phyloP scores from a whole-genome alignment of 1,140 invertebrate genomes.

The Mya arenaria region DNA sequence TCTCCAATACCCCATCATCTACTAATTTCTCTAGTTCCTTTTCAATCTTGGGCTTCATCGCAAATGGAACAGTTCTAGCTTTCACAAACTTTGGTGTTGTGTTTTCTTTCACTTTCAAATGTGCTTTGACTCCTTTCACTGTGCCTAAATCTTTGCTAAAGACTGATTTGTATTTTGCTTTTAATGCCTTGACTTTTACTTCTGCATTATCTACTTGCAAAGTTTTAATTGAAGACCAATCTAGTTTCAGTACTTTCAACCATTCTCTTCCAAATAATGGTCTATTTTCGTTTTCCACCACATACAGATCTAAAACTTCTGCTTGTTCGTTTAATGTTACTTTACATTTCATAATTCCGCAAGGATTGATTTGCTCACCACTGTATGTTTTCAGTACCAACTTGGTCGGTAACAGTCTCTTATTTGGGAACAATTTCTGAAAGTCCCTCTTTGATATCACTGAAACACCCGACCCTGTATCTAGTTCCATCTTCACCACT shows the following conservation, averaged over 20 bases:
- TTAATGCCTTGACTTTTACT: neutral
- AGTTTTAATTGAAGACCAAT: neutral
- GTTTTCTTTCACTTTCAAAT: constrained; percentile 34
- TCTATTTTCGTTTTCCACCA: neutral
- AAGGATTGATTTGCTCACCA: neutral
- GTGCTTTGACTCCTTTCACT: constrained; percentile 44
- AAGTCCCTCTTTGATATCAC: neutral
- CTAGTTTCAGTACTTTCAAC: neutral
- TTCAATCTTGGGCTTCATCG: constrained; percentile 68
- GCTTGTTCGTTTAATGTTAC: neutral
- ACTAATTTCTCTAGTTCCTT: constrained; percentile 41
- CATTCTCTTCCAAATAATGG: constrained; percentile 2
- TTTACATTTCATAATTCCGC: neutral
- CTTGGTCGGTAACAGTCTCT: neutral
- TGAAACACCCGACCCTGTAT: constrained; percentile 5
- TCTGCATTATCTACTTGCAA: neutral
- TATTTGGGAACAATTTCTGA: neutral
- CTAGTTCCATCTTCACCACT: neutral
- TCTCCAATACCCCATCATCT: constrained; percentile 58
- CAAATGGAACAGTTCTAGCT: constrained; percentile 74
- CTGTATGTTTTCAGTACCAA: neutral
- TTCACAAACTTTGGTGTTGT: constrained; percentile 38
- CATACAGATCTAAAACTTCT: neutral
- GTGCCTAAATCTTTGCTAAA: constrained; percentile 31
- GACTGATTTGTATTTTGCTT: constrained; percentile 3